A percentile compares a stretch with the other conserved stretches of the same genome.
Conservation (phyloP, 2,113 vertebrate species). For the Osmerus eperlanus region DNA sequence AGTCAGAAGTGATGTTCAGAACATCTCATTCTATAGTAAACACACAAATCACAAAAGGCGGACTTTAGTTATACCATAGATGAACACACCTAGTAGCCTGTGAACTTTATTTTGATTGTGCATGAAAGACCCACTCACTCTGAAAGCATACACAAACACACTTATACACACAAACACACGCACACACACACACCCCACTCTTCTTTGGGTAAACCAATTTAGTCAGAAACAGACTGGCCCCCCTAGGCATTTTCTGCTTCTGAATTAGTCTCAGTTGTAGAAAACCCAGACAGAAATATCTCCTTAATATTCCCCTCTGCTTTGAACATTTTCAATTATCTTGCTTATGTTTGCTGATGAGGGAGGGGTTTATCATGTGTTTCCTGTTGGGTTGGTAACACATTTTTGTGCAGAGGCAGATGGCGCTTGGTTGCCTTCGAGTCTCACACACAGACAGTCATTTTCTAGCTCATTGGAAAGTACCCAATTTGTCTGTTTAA, state of each 20-base stretch:
- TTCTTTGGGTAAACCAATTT: slow-evolving; percentile 66
- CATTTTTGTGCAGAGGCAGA: slow-evolving; percentile 35
- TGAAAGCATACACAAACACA: no score
- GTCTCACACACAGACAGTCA: slow-evolving; percentile 34
- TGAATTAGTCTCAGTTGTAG: slow-evolving; percentile 69
- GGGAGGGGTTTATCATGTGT: slow-evolving; percentile 56
- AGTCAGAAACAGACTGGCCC: slow-evolving; percentile 57
- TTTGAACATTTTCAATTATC: slow-evolving; percentile 66
- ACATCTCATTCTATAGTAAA: no score
- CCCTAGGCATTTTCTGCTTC: slow-evolving; percentile 58
- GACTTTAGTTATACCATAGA: no score
- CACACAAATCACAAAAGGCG: no score
- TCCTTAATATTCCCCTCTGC: slow-evolving; percentile 65
- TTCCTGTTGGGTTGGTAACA: slow-evolving; percentile 55
- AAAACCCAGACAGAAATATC: slow-evolving; percentile 63
- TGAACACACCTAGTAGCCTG: no score
- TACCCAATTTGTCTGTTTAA: no score
- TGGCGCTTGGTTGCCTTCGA: slow-evolving; percentile 20
- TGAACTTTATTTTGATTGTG: no score
- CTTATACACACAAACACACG: slow-evolving; percentile 28
- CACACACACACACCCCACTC: slow-evolving; percentile 12
- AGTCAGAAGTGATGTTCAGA: no score
- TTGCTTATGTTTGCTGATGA: slow-evolving; percentile 60
- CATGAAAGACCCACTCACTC: no score
- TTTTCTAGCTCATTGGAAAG: slow-evolving; percentile 1